Evolutionary conservation across 2,797 vertebrate species (phyloP), one percentile per base, ranked within the genome.

Genomic region (Jordanella pulchra): DNA sequence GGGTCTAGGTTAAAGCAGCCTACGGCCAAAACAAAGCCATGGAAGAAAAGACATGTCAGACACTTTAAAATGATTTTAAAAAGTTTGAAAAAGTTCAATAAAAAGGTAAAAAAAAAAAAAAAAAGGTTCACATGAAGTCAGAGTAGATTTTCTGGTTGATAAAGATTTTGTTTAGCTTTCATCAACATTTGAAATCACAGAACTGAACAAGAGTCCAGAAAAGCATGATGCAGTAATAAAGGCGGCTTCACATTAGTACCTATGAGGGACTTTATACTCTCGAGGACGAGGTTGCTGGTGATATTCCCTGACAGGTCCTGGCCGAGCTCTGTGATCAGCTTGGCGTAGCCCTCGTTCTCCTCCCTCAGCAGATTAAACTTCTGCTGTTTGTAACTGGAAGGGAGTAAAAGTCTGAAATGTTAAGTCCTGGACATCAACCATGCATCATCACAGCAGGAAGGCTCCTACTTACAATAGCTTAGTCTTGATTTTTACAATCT

Each of bases 401-500:
- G 45, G 86, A 73, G 73, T 15, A 14, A 3, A 69, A 69, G 64
- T 70, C 27, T 54, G 3, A 39, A 61, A 64, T 10, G n/a, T 30
- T 56, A 12, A 14, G 39, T 44, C 0, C 12, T 25, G 7, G 3
- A 56, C 17, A 15, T 0, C 0, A 10, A 69, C 55, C 17, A 72
- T 44, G 7, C 47, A 28, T 25, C 28, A 65, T n/a, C n/a, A n/a
- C 3, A 54, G 25, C n/a, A 73, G 71, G 0, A 13, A 21, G 74
- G 25, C 2, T 6, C 67, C 3, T 83, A 96, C 97, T 98, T 93
- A 99, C 98, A 99, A 99, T 77, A 99, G 95, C 89, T 99, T 99
- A 80, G 98, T 99, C 94, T 99, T 99, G 93, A 99, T 99, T 95
- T 99, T 99, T 71, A 99, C 98, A 78, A 98, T 99, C 93, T 99